These are phyloP conservation scores for Epinotia demarniana DNA, from an alignment of 2,888 invertebrate species.

Conservation along the genomic window DNA sequence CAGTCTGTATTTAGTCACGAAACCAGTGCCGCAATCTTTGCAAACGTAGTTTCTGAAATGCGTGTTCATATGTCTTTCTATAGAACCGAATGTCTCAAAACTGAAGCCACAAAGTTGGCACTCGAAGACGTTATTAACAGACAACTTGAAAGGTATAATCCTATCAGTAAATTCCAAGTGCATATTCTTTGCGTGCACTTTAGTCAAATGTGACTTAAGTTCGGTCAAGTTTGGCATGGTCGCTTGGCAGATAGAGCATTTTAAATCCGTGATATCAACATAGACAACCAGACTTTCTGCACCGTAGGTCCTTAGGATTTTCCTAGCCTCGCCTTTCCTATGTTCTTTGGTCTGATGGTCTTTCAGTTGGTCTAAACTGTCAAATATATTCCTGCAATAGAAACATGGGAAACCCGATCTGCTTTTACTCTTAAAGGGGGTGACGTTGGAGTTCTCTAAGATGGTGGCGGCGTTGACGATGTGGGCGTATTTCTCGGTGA, in stretches of 20 bases:
- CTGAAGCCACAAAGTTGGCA: slow-evolving; percentile 61
- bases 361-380: slow-evolving; percentile 28
- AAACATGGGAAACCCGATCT: slow-evolving; percentile 42
- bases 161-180: slow-evolving; percentile 63
- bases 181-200: slow-evolving; percentile 65
- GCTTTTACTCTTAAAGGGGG: slow-evolving; percentile 44
- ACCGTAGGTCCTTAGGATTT: slow-evolving; percentile 61
- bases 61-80: slow-evolving; percentile 51
- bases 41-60: slow-evolving; percentile 55
- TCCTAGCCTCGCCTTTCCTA: slow-evolving; percentile 48
- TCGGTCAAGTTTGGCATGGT: slow-evolving; percentile 58
- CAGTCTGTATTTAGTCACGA: slow-evolving; percentile 66
- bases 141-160: slow-evolving; percentile 70
- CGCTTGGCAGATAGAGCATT: slow-evolving; percentile 64
- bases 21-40: slow-evolving; percentile 58
- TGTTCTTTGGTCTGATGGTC: slow-evolving; percentile 37
- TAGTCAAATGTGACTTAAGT: slow-evolving; percentile 65
- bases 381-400: slow-evolving; percentile 43
- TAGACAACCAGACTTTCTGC: slow-evolving; percentile 69
- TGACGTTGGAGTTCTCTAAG: slow-evolving; percentile 37
- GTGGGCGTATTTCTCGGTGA: slow-evolving; percentile 40
- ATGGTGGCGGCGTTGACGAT: slow-evolving; percentile 35
- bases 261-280: slow-evolving; percentile 68
- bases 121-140: slow-evolving; percentile 57
- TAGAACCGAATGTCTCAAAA: slow-evolving; percentile 50